Evolutionary conservation across 2,888 invertebrate genomes (phyloP).

Genomic region (Fabriciana adippe): DNA sequence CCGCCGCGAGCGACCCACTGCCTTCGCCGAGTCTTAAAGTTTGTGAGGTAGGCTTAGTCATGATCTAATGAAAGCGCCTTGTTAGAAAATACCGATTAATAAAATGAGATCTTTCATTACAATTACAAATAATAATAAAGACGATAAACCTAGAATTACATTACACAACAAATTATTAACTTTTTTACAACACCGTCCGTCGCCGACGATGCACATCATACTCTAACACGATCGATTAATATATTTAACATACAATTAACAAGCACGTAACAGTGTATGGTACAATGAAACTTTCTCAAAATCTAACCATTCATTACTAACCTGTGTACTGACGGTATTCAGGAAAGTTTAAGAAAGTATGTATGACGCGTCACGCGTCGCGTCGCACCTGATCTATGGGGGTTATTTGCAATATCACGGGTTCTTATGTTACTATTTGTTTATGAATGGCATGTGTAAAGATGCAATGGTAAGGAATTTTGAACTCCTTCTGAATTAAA

Average conservation of each 20-base stretch:
- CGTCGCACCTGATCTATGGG: not conserved
- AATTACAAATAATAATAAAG: slow-evolving; percentile 80
- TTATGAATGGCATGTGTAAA: not conserved
- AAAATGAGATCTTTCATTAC: slow-evolving; percentile 83
- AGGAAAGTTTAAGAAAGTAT: slow-evolving; percentile 8
- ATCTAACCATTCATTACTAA: slow-evolving; percentile 48
- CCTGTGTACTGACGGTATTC: slow-evolving; percentile 16
- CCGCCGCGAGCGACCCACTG: slow-evolving; percentile 42
- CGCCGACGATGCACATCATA: slow-evolving; percentile 55
- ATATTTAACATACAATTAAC: slow-evolving; percentile 60
- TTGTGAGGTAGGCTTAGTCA: slow-evolving; percentile 83
- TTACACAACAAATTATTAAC: slow-evolving; percentile 80
- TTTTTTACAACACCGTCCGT: slow-evolving; percentile 70
- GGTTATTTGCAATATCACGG: not conserved
- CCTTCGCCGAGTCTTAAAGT: slow-evolving; percentile 68
- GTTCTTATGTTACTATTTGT: not conserved
- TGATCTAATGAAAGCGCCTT: slow-evolving; percentile 82
- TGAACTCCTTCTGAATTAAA: not conserved
- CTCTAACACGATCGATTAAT: slow-evolving; percentile 56
- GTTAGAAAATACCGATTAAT: slow-evolving; percentile 83
- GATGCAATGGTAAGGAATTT: not conserved
- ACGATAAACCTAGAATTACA: slow-evolving; percentile 80
- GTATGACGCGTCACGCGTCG: slow-evolving; percentile 7
- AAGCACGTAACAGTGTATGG: slow-evolving; percentile 68
- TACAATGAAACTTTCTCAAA: slow-evolving; percentile 70